Base-by-base conservation (phyloP, 53 echinoderm and acorn worm species). In the Patiria pectinifera region DNA sequence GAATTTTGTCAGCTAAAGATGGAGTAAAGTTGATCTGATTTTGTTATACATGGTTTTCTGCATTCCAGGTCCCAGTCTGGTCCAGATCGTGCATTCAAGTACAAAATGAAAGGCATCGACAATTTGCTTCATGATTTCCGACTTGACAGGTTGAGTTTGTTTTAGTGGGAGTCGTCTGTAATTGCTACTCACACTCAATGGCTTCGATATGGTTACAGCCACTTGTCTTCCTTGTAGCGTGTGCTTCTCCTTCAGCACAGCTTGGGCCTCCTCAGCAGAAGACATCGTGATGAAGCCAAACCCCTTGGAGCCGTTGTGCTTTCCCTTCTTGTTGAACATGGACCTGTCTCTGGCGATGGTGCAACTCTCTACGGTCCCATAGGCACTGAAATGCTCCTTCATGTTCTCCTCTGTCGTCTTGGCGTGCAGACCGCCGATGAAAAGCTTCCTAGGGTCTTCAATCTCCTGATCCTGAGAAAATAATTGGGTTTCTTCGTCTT, bases 281-380 rank as follows among this genome's bases (percentile, higher is more conserved):
- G 86, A 74, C 86, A 86, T 86, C 48, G 86, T 86, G 48, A 86
- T 23, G 47, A 86, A 86, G 13, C 86, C 86, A 15, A 86, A 86
- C 3, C 86, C 86, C 53, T 86, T 86, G 11, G 86, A 71, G 8
- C 72, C n/a, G 0, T n/a, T 22, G 14, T 22, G 18, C 24, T 86
- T 86, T 9, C 74, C 74, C 69, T 74, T 86, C 79, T 24, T 76
- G 43, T 24, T 35, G 25, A 46, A 45, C 22, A 72, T 10, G 13
- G 49, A 25, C 59, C 71, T 72, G 75, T 86, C 86, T 5, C 13
- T 70, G 11, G 86, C 86, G 22, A 86, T 48, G 11, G 24, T 47
- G 58, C 71, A 74, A 11, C 62, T 71, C 58, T 48, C 49, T n/a
- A 91, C 91, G 48, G 59, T 84, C 7, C 91, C 91, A 74, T 71